Evolutionary conservation across 2,797 vertebrate species (phyloP).

Genomic region (Petrocephalus schoutedeni): DNA sequence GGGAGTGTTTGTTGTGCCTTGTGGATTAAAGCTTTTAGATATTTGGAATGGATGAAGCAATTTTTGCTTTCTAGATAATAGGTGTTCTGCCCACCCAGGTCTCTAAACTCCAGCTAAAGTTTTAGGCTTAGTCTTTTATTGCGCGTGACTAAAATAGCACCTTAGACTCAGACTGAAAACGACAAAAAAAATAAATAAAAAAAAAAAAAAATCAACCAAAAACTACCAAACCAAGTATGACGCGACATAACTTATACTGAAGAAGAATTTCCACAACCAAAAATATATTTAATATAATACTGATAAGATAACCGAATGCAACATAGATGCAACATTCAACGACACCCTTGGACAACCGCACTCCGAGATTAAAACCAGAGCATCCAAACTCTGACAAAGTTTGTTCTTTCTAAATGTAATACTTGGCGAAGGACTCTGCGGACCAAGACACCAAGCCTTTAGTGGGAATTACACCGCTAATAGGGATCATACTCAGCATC

Average conservation of each 20-base stretch:
- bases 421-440: neutral
- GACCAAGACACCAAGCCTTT: neutral
- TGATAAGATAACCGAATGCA: neutral
- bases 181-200: neutral
- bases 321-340: neutral
- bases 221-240: neutral
- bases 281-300: constrained; percentile 23
- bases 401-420: neutral
- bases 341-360: neutral
- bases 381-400: neutral
- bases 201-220: neutral
- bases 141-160: neutral
- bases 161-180: neutral
- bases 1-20: neutral
- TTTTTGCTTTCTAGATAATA: constrained; percentile 12
- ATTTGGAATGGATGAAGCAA: constrained; percentile 23
- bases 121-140: neutral
- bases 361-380: neutral
- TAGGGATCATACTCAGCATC: neutral
- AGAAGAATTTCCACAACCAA: constrained; percentile 4
- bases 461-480: neutral
- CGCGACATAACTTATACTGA: neutral
- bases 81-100: neutral
- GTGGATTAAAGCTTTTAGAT: constrained; percentile 25
- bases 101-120: neutral